Base-by-base conservation (phyloP, 2,888 invertebrate species). In the Plebejus melissa region DNA sequence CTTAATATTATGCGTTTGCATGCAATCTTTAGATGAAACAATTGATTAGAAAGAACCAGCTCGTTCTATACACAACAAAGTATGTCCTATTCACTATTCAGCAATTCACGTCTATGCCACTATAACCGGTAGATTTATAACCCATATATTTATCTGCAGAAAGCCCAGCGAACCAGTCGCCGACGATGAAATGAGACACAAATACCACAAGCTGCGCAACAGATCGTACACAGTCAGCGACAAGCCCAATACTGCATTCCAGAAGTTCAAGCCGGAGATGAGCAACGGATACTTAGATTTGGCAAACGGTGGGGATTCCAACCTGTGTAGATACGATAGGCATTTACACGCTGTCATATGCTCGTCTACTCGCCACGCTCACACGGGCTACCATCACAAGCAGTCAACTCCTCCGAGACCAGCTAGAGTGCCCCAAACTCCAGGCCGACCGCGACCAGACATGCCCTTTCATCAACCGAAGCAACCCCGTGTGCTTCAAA, bases 311-410 rank as follows among this genome's bases (percentile, higher is more conserved):
- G 95, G 95, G 16, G 94, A 94, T 77, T 94, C 95, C 7, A 87
- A 95, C 82, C 81, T 94, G 80, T 93, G 93, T 78, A 82, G 93
- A 76, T 95, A 95, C 82, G 95, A 95, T 83, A 93, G 95, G 76
- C 95, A 95, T 84, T 85, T 95, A 76, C 95, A 95, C 83, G 95
- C 95, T 70, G 95, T 95, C 71, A 95, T 95, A 79, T 95, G 95
- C 82, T 93, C 94, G 32, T 93, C 94, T 1, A 89, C 94, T 7
- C 85, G 89, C 16, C 94, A 94, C 79, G 93, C 93, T 1, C 87
- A 93, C 77, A 89, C 91, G 0, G 94, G 94, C 60, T 91, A 88
- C 80, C 94, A 94, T 80, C 91, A 91, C 79, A 90, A 91, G 80
- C 91, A 90, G 69, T 80, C 82, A 74, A 88, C 84, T 74, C 79